Evolutionary conservation across 2,888 invertebrate genomes (phyloP), one percentile per base, ranked within the genome.

Genomic region (Unio pictorum): DNA sequence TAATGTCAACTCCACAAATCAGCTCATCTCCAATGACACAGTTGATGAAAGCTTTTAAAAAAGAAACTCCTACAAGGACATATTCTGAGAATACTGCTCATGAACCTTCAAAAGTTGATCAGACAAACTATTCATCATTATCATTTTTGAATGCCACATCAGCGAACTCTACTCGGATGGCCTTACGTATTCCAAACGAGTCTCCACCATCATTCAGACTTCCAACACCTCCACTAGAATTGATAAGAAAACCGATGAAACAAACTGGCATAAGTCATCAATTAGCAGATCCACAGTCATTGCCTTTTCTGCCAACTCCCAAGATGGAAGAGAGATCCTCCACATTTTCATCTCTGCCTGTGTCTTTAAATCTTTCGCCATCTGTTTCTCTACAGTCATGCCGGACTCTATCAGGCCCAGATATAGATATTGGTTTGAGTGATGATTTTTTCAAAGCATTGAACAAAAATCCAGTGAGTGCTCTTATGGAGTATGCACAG

Each of bases 401-500:
- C 56, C 28, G 63, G 6, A 60, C 45, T 18, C 26, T 61, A 18
- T 26, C 65, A 20, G 64, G 28, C 23, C 54, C 64, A 30, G 56
- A 66, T 8, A 63, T 68, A 18, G 56, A 61, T 23, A 56, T 72
- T 65, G 64, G 76, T 71, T 75, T 87, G 34, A 84, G 73, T 15
- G 66, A 81, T n/a, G 86, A 87, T 71, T 86, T 83, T 73, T 90
- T 90, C 82, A 88, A 87, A 55, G 87, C 86, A 20, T 73, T 89
- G 45, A 87, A 88, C 74, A 91, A 91, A 77, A 91, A 90, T 74
- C 89, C 90, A 54, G 85, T 91, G 55, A 89, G 89, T 81, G 90
- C 90, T 23, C 81, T 91, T 59, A 89, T 89, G 85, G 91, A 91
- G 75, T 90, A 89, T 79, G 90, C 89, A n/a, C 91, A 91, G 79